Base-by-base conservation (phyloP, 2,888 invertebrate genomes). In the Pheosia tremula region DNA sequence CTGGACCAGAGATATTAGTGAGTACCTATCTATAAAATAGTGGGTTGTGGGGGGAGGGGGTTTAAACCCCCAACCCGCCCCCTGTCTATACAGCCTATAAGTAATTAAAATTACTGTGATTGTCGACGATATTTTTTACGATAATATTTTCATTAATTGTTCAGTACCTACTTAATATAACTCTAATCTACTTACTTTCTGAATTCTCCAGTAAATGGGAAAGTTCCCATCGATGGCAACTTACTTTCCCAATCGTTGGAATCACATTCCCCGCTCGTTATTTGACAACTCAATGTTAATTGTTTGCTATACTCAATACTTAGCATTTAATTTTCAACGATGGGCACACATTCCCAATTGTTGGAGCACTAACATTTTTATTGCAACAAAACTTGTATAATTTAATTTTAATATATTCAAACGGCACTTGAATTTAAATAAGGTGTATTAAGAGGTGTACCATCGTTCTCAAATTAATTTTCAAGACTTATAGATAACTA, bases 191-290 rank as follows among this genome's bases (percentile, higher is more conserved):
- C 24, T 24, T 24, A 24, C 24, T 24, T 24, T 24, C 24, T 24
- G 24, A 24, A 24, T 24, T 45, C 56, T 56, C 53, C 57, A 53
- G 37, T 56, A n/a, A 38, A 3, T 49, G 49, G 59, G 54, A 41
- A 63, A 43, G 37, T 41, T 50, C 50, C 59, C 53, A 45, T 36
- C 24, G 10, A 24, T 43, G 56, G 56, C 36, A 56, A 53, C 24
- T 11, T 3, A 9, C 9, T 24, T 36, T 49, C 43, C 58, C 47
- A 54, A 52, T 56, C 49, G 43, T 60, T 47, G 47, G 55, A 37
- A 53, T 47, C 4, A 47, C n/a, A n/a, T 47, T n/a, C 47, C 47
- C 47, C 8, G n/a, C 9, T 43, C 10, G 47, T 47, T 47, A n/a
- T 47, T 24, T 47, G 9, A 47, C 47, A 47, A n/a, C n/a, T 47